Conservation (phyloP, 1,140 invertebrate species). For the Heliconius nattereri region DNA sequence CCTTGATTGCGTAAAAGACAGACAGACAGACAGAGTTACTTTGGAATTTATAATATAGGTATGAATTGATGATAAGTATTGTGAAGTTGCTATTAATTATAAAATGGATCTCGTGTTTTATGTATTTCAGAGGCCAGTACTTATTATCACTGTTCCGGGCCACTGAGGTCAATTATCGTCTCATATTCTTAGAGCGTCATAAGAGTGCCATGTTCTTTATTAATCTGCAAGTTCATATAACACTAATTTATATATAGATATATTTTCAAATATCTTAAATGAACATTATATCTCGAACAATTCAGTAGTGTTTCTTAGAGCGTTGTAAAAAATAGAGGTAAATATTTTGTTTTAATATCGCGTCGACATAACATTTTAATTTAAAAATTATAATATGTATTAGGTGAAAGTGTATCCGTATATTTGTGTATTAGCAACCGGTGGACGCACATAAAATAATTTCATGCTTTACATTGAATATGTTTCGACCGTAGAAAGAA, state of each 20-base stretch:
- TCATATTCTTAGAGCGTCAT: conserved; percentile 53
- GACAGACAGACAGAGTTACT: too few species aligned
- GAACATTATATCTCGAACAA: background rate
- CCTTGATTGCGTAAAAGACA: too few species aligned
- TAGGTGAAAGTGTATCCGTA: conserved; percentile 7
- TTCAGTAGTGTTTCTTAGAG: background rate
- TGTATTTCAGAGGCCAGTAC: conserved; percentile 38
- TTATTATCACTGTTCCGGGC: conserved; percentile 55
- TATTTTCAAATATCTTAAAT: background rate
- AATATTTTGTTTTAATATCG: conserved; percentile 5
- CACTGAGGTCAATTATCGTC: conserved; percentile 62
- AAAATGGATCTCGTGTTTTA: background rate
- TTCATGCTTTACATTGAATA: conserved; percentile 30
- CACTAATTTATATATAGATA: background rate
- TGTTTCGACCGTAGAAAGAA: conserved; percentile 35
- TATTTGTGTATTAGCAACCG: conserved; percentile 3
- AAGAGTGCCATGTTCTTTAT: conserved; percentile 10
- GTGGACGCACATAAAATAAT: conserved; percentile 25
- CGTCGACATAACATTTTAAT: background rate
- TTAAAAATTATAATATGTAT: conserved; percentile 9
- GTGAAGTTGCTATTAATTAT: too few species aligned
- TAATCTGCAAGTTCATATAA: background rate
- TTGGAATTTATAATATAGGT: too few species aligned
- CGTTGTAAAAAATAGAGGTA: background rate
- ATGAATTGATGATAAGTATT: too few species aligned